A percentile compares a stretch with the other conserved stretches of the same genome.
Evolutionary conservation across 2,888 invertebrate species (phyloP).

Genomic region (Lordiphosa fenestrarum): DNA sequence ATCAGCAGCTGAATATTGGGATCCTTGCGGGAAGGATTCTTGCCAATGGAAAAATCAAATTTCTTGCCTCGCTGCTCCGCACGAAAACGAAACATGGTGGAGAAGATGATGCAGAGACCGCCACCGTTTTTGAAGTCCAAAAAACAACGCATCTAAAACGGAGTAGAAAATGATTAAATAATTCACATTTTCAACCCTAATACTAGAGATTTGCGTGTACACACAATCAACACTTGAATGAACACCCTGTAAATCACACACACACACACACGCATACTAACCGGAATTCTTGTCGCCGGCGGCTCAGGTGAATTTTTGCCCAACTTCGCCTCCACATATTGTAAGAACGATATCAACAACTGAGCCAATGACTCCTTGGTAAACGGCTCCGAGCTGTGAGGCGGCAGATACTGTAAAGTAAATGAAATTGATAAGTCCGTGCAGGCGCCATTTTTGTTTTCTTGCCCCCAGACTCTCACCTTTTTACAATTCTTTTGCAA

Average conservation of each 20-base stretch:
- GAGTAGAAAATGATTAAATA: neutral
- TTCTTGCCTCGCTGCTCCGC: slow-evolving; percentile 97
- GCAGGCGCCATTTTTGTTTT: slow-evolving; percentile 76
- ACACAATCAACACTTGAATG: slow-evolving; percentile 38
- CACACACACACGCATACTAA: slow-evolving; percentile 78
- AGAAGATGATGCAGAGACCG: slow-evolving; percentile 94
- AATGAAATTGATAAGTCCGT: slow-evolving; percentile 47
- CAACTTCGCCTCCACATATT: slow-evolving; percentile 97
- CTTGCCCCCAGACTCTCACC: slow-evolving; percentile 81
- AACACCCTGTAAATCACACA: slow-evolving; percentile 51
- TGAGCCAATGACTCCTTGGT: slow-evolving; percentile 94
- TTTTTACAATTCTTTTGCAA: slow-evolving; percentile 97
- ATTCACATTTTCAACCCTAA: neutral
- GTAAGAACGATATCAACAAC: slow-evolving; percentile 92
- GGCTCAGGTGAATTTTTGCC: slow-evolving; percentile 96
- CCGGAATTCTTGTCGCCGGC: slow-evolving; percentile 92
- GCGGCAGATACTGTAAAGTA: slow-evolving; percentile 75
- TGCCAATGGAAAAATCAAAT: slow-evolving; percentile 92
- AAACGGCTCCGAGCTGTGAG: slow-evolving; percentile 88
- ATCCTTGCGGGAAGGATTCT: slow-evolving; percentile 93
- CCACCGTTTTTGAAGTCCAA: slow-evolving; percentile 97
- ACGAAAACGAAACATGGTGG: slow-evolving; percentile 96
- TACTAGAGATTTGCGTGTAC: slow-evolving; percentile 34
- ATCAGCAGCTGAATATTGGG: slow-evolving; percentile 96
- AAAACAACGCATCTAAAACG: slow-evolving; percentile 92